Evolutionary conservation across 1,140 invertebrate genomes (phyloP), one percentile per base, ranked within the genome.

Genomic region (Aphelinus certus): DNA sequence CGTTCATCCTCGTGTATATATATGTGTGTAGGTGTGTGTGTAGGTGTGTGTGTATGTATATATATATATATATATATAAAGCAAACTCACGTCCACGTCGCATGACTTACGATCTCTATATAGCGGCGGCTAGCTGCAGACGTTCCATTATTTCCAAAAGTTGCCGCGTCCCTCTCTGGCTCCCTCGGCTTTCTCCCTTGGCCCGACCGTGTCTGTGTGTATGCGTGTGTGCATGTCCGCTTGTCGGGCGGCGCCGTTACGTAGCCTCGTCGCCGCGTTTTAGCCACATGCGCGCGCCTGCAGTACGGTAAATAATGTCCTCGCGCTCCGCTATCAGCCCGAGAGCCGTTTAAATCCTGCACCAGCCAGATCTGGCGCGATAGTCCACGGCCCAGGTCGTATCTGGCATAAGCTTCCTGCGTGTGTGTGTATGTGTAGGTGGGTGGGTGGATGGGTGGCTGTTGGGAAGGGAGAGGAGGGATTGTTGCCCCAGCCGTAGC

Each of bases 261-360:
- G 78, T 79, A 80, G 75, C 77, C 77, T 77, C 76, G 71, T 49
- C 51, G 26, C 76, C 26, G 26, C 69, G 76, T 77, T 80, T 78
- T 77, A 77, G 71, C 76, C 76, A 53, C 43, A 53, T n/a, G 68
- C 58, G 70, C 69, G 76, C 72, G 66, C 78, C 78, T 67, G 77
- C 73, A 80, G 77, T 79, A 76, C 78, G 78, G 78, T 81, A 81
- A 81, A 79, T 81, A 81, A 81, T 78, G 80, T 79, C 80, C 55
- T 81, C 78, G 80, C 76, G 80, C 53, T 64, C 77, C 73, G 75
- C 76, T 80, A 80, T 80, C 79, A 78, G 73, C 76, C 75, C 77
- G 64, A 78, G 75, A 60, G 74, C 67, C 73, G 76, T 78, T 79
- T 79, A 79, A 79, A 79, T 79, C 80, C 79, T 26, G 26, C 78